Evolutionary conservation across 2,797 vertebrate genomes (phyloP).

Genomic region (Crax fasciolata): DNA sequence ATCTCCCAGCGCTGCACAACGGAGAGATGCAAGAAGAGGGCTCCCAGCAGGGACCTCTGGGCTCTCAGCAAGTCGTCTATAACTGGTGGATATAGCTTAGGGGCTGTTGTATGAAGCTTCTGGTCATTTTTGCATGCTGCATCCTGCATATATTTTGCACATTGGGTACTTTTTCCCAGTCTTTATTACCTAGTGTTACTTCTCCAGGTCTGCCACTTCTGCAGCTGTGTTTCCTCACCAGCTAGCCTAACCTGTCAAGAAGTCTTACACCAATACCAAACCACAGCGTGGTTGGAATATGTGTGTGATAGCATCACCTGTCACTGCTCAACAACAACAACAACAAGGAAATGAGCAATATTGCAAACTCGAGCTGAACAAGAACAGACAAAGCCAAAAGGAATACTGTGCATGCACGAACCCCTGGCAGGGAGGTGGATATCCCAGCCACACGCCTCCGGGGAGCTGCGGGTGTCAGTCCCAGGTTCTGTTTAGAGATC

Average conservation of each 20-base stretch:
- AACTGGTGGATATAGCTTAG: neutral
- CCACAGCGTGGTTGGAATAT: neutral
- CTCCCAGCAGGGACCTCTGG: neutral
- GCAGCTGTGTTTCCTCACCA: neutral
- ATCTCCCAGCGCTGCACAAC: neutral
- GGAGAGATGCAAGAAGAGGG: neutral
- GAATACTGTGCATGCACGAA: neutral
- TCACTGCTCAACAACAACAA: neutral
- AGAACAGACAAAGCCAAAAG: neutral
- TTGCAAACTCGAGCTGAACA: neutral
- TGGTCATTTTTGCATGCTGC: neutral
- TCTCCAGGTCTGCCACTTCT: neutral
- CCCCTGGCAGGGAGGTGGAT: neutral
- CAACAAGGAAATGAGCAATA: neutral
- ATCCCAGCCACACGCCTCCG: neutral
- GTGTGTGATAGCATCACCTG: neutral
- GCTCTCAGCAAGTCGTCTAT: neutral
- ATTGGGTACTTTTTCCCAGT: neutral
- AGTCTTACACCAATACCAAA: neutral
- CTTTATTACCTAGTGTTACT: neutral
- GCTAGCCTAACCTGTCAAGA: neutral
- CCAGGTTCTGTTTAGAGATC: neutral
- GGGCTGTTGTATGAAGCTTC: neutral
- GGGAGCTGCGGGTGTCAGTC: neutral
- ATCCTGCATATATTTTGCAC: neutral